phyloP scores from a whole-genome alignment of 2,888 invertebrate species.

The Archips crataeganus region DNA sequence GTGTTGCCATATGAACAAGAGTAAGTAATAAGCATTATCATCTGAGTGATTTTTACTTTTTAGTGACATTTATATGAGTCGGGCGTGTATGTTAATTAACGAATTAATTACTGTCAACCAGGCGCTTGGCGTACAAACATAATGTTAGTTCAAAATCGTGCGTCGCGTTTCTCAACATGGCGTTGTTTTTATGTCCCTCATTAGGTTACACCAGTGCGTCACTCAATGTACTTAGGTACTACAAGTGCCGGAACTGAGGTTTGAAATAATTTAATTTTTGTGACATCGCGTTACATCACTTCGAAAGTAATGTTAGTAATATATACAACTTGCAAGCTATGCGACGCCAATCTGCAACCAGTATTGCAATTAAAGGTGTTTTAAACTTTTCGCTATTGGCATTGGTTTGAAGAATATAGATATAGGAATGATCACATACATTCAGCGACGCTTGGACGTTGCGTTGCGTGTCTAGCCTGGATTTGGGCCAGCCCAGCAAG shows the following conservation, averaged over 20 bases:
- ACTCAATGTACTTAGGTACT: constrained; percentile 42
- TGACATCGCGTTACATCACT: constrained; percentile 43
- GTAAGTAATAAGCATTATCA: neutral
- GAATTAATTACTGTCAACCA: constrained; percentile 44
- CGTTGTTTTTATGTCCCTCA: constrained; percentile 54
- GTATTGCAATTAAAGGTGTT: neutral
- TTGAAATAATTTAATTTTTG: constrained; percentile 49
- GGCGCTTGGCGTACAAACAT: constrained; percentile 44
- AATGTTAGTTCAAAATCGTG: constrained; percentile 33
- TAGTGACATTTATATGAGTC: constrained; percentile 32
- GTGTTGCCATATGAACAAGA: neutral
- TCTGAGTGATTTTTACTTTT: constrained; percentile 39
- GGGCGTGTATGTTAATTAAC: constrained; percentile 42
- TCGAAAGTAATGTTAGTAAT: constrained; percentile 38
- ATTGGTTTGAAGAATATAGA: constrained; percentile 8
- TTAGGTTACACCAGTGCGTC: constrained; percentile 65
- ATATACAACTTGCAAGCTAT: constrained; percentile 2
- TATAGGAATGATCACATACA: constrained; percentile 20
- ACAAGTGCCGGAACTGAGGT: constrained; percentile 42
- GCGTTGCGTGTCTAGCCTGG: constrained; percentile 62
- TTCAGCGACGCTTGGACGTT: constrained; percentile 10
- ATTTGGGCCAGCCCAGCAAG: constrained; percentile 72
- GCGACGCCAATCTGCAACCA: neutral
- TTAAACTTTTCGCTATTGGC: constrained; percentile 47
- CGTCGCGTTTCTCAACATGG: constrained; percentile 52